Conservation (phyloP, 2,797 vertebrate genomes). For the Tapirus indicus region DNA sequence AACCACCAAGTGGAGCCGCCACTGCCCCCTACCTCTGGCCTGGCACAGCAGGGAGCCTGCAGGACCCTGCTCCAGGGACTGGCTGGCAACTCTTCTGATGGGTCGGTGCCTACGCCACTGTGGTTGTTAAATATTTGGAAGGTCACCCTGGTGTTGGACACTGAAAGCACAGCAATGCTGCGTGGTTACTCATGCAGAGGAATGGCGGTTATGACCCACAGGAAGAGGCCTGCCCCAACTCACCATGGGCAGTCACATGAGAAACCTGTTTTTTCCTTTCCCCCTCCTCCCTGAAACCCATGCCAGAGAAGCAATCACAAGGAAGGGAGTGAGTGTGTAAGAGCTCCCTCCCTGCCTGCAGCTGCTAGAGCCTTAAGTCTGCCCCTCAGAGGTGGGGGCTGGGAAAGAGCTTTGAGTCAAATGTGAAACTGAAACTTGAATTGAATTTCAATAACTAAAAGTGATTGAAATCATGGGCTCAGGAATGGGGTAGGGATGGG, state of each 20-base stretch:
- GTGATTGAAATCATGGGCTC: neutral
- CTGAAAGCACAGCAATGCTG: neutral
- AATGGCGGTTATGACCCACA: neutral
- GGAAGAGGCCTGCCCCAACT: neutral
- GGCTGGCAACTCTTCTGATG: neutral
- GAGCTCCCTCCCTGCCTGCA: neutral
- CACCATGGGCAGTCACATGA: neutral
- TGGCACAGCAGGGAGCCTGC: neutral
- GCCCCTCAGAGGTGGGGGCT: neutral
- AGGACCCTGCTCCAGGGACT: neutral
- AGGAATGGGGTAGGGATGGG: neutral
- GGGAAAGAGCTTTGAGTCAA: neutral
- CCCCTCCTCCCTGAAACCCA: neutral
- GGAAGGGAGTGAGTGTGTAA: neutral
- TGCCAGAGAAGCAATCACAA: neutral
- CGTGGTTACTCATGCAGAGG: neutral
- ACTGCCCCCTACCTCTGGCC: neutral
- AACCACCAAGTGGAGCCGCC: neutral
- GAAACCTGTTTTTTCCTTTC: neutral
- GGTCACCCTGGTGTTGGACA: neutral
- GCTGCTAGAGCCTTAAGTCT: neutral
- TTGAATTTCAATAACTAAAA: neutral
- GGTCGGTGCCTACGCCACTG: neutral
- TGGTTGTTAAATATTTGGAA: neutral
- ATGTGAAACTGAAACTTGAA: constrained; percentile 16